A percentile compares a stretch with the other conserved stretches of the same genome.
Conservation (phyloP, 2,888 invertebrate species). For the Deroplatys truncata region DNA sequence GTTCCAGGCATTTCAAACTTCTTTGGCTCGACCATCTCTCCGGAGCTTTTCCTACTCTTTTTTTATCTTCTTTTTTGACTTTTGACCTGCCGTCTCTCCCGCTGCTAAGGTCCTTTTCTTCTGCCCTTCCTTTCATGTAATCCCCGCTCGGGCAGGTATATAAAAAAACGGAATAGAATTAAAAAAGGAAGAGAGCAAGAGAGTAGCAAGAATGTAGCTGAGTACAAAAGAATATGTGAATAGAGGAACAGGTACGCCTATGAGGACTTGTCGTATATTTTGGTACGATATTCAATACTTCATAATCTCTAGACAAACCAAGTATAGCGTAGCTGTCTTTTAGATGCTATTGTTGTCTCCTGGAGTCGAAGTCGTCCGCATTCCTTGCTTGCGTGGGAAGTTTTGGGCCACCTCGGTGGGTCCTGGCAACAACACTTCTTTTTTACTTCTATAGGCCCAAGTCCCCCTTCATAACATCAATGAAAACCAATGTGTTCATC, state of each 20-base stretch:
- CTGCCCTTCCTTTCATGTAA: not conserved
- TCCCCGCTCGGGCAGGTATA: not conserved
- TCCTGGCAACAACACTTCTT: no score
- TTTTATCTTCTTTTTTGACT: not conserved
- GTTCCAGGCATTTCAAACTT: not conserved
- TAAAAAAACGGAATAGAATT: not conserved
- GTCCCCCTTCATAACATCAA: no score
- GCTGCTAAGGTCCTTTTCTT: not conserved
- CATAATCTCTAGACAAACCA: not conserved
- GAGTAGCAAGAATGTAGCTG: not conserved
- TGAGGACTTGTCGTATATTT: not conserved
- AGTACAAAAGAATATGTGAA: not conserved
- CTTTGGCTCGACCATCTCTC: not conserved
- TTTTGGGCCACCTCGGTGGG: not conserved
- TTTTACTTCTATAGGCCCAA: no score
- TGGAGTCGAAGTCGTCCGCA: not conserved
- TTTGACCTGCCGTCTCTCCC: conserved; percentile 3
- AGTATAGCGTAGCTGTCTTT: not conserved
- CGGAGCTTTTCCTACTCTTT: not conserved
- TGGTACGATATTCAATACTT: not conserved
- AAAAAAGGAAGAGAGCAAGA: not conserved
- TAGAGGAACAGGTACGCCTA: not conserved
- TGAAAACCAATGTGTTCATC: no score
- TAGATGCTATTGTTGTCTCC: not conserved
- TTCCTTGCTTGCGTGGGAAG: not conserved